Base-by-base conservation (phyloP, 2,113 vertebrate species). In the Urocynchramus pylzowi region DNA sequence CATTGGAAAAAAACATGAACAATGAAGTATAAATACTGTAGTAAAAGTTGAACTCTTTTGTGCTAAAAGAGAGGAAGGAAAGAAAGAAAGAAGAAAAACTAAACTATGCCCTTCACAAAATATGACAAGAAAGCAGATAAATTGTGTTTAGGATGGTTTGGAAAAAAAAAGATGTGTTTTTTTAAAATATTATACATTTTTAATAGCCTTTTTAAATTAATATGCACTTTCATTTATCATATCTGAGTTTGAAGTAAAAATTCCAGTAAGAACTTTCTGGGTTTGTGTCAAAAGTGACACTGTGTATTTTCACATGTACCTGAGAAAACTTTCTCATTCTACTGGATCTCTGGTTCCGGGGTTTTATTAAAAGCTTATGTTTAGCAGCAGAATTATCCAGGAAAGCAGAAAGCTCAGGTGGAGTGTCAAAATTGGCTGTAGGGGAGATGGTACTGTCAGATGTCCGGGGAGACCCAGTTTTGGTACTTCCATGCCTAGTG, bases 371-470 rank as follows among this genome's bases (percentile, higher is more conserved):
- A 97, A 99, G 98, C 59, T 99, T 99, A 92, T 99, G 99, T 63
- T 98, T 99, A 33, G 99, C 99, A 37, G 99, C 99, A 73, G 99
- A 99, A 79, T 98, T 99, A 95, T 99, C 98, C 95, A 99, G 95
- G 97, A 98, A 98, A 82, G 98, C 96, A 15, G 96, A 98, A 89
- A 97, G 97, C 60, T 98, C 97, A 52, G 98, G 98, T 57, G 99
- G 99, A 70, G 93, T 81, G 87, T 97, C 98, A 87, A 99, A 99
- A 97, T 98, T 97, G 31, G 98, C 93, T 21, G 98, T 75, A 9
- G 98, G 95, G 1, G 95, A 98, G 37, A 88, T 37, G n/a, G 61
- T 89, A 74, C 90, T 78, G 50, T 97, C 94, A 23, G 90, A 89
- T 71, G 87, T 94, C 76, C 64, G 63, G 19, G 93, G 77, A 45